A percentile compares a stretch with the other conserved stretches of the same genome.
These are phyloP conservation scores for Diabrotica undecimpunctata DNA, from an alignment of 1,140 invertebrate genomes.

Conservation along the genomic window DNA sequence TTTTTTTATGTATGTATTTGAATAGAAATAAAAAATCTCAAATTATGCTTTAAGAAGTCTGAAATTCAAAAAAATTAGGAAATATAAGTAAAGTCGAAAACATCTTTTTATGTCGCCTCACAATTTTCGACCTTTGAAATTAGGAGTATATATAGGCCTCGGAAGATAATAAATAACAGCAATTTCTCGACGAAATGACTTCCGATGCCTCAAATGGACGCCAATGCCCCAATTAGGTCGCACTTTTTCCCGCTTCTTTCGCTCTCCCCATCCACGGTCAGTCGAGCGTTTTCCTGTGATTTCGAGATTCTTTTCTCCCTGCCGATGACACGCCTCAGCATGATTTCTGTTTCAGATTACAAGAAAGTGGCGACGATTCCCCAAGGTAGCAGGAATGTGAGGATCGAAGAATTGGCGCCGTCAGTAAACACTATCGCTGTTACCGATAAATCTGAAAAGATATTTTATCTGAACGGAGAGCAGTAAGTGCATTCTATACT, in stretches of 20 bases:
- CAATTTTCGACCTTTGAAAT: too few species aligned
- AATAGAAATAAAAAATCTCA: too few species aligned
- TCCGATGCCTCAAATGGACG: neutral
- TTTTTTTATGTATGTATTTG: too few species aligned
- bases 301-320: neutral
- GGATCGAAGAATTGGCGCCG: constrained; percentile 42
- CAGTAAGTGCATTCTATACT: constrained; percentile 41
- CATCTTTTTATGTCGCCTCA: too few species aligned
- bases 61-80: too few species aligned
- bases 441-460: constrained; percentile 38
- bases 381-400: constrained; percentile 47
- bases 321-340: neutral
- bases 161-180: neutral
- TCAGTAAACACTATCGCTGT: constrained; percentile 47
- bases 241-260: neutral
- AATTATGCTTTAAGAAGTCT: too few species aligned
- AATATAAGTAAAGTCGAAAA: too few species aligned
- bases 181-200: constrained; percentile 1
- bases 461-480: constrained; percentile 49
- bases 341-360: constrained; percentile 41
- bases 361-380: constrained; percentile 48
- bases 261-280: neutral
- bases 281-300: neutral
- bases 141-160: neutral
- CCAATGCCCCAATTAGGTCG: neutral